Conservation (phyloP, 2,888 invertebrate species). For the Leptopterna dolabrata region DNA sequence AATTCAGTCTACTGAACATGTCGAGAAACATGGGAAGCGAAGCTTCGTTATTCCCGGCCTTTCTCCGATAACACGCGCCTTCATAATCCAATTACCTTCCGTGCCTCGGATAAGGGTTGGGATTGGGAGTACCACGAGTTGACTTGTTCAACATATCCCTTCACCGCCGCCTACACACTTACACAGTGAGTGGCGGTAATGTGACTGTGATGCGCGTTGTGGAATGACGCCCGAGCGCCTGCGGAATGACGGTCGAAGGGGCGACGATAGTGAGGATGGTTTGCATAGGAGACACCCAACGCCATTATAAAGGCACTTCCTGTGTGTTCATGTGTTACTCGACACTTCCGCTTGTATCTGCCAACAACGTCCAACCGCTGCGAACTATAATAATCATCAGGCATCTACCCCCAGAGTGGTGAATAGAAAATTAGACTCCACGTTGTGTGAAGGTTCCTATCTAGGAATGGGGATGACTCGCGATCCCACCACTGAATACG, state of each 20-base stretch:
- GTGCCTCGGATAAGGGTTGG: not conserved
- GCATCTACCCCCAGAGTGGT: not conserved
- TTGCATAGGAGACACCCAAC: not conserved
- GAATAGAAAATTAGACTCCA: too few relatives aligned
- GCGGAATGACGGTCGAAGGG: not conserved
- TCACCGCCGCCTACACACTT: not conserved
- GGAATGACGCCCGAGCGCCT: not conserved
- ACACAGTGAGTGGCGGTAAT: not conserved
- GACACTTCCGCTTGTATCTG: not conserved
- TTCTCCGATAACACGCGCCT: not conserved
- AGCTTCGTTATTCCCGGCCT: not conserved
- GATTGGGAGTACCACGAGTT: not conserved
- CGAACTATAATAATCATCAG: not conserved
- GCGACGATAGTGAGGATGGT: not conserved
- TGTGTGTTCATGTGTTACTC: not conserved
- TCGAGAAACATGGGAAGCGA: not conserved
- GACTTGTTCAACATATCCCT: not conserved
- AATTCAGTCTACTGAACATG: not conserved
- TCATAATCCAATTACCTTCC: not conserved
- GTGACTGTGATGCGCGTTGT: not conserved
- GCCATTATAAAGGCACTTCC: not conserved
- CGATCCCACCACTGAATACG: too few relatives aligned
- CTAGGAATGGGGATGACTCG: too few relatives aligned
- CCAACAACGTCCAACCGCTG: not conserved
- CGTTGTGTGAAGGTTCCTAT: too few relatives aligned